Conservation (phyloP, 2,888 invertebrate species). For the Cantharis flavilabris region DNA sequence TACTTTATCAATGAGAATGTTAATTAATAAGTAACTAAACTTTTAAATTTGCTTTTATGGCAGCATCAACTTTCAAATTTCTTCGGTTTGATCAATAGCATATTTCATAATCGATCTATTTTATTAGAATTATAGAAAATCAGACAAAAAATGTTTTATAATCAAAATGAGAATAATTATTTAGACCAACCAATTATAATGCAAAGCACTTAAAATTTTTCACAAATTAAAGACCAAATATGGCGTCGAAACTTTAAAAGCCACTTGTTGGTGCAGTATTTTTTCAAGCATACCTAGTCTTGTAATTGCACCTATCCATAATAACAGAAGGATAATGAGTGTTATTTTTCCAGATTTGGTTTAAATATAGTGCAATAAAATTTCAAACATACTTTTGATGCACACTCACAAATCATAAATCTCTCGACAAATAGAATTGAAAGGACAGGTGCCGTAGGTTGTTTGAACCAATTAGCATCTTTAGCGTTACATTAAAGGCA, state of each 20-base stretch:
- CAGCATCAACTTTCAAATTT: background rate
- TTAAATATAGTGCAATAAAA: constrained; percentile 5
- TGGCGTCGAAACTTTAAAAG: background rate
- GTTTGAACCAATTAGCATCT: constrained; percentile 8
- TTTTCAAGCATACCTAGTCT: background rate
- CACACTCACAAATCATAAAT: constrained; percentile 17
- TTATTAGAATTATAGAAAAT: background rate
- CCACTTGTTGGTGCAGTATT: background rate
- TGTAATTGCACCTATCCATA: constrained; percentile 10
- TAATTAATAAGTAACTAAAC: background rate
- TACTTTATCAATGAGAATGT: background rate
- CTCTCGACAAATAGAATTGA: constrained; percentile 2
- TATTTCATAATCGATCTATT: background rate
- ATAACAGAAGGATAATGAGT: background rate
- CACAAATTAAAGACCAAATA: constrained; percentile 1
- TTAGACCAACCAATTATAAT: background rate
- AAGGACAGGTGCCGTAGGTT: constrained; percentile 6
- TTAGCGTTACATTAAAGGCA: constrained; percentile 6
- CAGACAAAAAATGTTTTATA: background rate
- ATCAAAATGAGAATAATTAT: background rate
- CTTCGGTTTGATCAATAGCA: background rate
- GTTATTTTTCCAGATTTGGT: constrained; percentile 5
- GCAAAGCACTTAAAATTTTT: background rate
- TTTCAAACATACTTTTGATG: constrained; percentile 10
- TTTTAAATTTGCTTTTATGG: background rate